These are phyloP conservation scores for Lissonota sp. DNA, from an alignment of 2,888 invertebrate genomes.

Conservation along the genomic window DNA sequence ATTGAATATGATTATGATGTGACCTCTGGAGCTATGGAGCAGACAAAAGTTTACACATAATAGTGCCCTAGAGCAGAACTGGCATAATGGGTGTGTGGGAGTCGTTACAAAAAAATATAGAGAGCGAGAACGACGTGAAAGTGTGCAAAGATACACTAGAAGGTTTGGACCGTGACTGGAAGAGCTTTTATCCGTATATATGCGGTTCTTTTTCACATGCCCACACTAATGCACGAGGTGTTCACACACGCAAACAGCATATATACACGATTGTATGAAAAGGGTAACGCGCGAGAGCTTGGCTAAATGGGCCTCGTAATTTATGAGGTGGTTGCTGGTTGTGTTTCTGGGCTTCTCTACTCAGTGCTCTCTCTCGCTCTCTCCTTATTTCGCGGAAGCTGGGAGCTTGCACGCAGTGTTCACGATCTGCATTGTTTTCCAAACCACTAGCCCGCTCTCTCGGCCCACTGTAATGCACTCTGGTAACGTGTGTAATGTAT, in stretches of 20 bases:
- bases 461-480: slow-evolving; percentile 62
- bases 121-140: slow-evolving; percentile 8
- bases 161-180: slow-evolving; percentile 11
- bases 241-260: slow-evolving; percentile 17
- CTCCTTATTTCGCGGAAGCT: slow-evolving; percentile 52
- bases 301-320: slow-evolving; percentile 63
- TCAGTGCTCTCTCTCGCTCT: slow-evolving; percentile 27
- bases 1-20: no score
- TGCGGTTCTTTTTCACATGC: neutral
- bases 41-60: no score
- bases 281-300: slow-evolving; percentile 43
- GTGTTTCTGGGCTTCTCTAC: slow-evolving; percentile 33
- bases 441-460: slow-evolving; percentile 65
- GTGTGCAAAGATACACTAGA: slow-evolving; percentile 34
- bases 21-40: no score
- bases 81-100: no score
- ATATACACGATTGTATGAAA: neutral
- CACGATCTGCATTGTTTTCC: slow-evolving; percentile 70
- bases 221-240: neutral
- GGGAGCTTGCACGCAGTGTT: slow-evolving; percentile 39
- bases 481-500: slow-evolving; percentile 35
- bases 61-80: no score
- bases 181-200: slow-evolving; percentile 22
- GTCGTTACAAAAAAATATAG: neutral
- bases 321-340: slow-evolving; percentile 62